A percentile compares a stretch with the other conserved stretches of the same genome.
phyloP scores from a whole-genome alignment of 2,113 vertebrate genomes.

The Craseonycteris thonglongyai region DNA sequence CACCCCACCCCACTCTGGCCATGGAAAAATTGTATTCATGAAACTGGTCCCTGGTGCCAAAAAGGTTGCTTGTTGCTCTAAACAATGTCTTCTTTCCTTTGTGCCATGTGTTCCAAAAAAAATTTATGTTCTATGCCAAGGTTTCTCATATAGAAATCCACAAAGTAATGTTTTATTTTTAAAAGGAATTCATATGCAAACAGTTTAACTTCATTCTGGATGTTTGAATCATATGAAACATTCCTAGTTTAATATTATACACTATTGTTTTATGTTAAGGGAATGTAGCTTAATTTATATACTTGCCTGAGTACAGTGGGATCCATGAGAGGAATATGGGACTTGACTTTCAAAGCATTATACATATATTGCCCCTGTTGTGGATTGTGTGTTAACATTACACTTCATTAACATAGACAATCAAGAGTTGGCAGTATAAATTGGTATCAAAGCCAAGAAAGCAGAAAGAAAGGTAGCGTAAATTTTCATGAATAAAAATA shows the following conservation, averaged over 20 bases:
- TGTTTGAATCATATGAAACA: background rate
- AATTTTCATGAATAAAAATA: background rate
- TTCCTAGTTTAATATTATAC: background rate
- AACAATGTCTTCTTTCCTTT: background rate
- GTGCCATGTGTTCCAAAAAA: background rate
- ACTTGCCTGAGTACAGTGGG: background rate
- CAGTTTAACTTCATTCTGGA: background rate
- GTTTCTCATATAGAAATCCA: background rate
- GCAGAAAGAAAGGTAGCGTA: background rate
- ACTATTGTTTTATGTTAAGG: background rate
- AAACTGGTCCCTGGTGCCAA: no score
- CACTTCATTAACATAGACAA: background rate
- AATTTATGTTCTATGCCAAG: background rate
- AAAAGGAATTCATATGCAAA: background rate
- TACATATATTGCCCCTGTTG: background rate
- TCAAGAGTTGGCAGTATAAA: background rate
- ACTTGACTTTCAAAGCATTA: background rate
- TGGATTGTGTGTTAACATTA: background rate
- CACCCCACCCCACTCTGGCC: no score
- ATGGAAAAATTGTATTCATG: no score
- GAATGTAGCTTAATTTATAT: background rate
- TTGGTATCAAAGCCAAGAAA: background rate
- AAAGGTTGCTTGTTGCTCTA: no score
- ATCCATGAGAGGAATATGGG: background rate
- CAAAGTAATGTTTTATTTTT: background rate